phyloP scores from a whole-genome alignment of 1,140 invertebrate species.

The Riptortus pedestris region DNA sequence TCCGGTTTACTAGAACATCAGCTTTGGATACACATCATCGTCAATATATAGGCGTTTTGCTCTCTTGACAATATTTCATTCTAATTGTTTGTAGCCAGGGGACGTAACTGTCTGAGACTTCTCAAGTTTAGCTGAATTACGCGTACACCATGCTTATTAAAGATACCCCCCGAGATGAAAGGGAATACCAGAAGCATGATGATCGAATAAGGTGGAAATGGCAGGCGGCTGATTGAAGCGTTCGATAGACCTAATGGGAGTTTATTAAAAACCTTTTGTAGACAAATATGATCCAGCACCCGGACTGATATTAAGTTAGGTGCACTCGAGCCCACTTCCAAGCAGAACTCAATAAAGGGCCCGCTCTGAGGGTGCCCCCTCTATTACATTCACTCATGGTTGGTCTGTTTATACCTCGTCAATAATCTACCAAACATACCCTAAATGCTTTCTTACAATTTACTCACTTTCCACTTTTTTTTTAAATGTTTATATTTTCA shows the following conservation, averaged over 20 bases:
- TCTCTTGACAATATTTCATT: no score
- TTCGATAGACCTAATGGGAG: background rate
- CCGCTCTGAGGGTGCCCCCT: background rate
- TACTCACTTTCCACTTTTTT: no score
- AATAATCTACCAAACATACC: no score
- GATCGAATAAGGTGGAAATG: conserved; percentile 1
- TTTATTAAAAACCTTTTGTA: conserved; percentile 18
- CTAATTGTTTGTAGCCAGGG: no score
- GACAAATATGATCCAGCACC: conserved; percentile 9
- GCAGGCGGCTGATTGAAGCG: background rate
- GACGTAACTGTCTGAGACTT: no score
- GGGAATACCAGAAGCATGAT: background rate
- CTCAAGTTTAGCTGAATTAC: no score
- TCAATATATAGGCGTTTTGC: no score
- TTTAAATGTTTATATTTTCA: no score
- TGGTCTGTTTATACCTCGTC: background rate
- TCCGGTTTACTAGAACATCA: no score
- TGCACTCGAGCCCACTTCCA: background rate
- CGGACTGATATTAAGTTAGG: conserved; percentile 1
- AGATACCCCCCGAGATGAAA: background rate
- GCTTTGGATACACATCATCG: no score
- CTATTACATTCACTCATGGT: background rate
- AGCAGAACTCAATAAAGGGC: background rate
- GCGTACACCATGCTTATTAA: no score
- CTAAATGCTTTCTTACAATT: no score